Conservation (phyloP, 92 coral and sea anemone species). For the Hydrozoanthus gracilis region DNA sequence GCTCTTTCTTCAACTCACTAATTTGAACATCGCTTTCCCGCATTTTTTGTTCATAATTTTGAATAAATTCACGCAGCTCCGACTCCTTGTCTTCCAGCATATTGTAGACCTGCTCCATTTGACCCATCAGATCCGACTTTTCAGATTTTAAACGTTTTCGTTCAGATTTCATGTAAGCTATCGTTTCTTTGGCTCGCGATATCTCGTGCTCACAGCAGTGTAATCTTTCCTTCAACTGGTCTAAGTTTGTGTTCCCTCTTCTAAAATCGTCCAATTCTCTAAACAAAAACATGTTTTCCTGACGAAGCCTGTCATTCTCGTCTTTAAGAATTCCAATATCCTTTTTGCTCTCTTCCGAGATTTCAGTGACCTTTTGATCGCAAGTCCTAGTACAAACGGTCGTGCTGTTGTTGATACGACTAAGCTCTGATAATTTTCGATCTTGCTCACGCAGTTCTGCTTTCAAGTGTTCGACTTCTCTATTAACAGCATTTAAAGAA, state of each 20-base stretch:
- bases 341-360: conserved; percentile 37
- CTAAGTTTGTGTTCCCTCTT: conserved; percentile 82
- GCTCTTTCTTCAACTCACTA: conserved; percentile 68
- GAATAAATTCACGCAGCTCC: conserved; percentile 91
- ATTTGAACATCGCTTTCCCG: conserved; percentile 74
- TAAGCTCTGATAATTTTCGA: conserved; percentile 84
- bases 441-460: conserved; percentile 95
- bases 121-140: conserved; percentile 84
- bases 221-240: conserved; percentile 84
- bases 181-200: conserved; percentile 93
- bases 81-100: conserved; percentile 92
- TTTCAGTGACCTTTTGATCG: conserved; percentile 45
- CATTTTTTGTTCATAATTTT: conserved; percentile 94
- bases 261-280: conserved; percentile 80
- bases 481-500: conserved; percentile 90
- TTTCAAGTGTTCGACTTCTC: conserved; percentile 94
- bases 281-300: conserved; percentile 80
- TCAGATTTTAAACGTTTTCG: conserved; percentile 92
- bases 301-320: conserved; percentile 84
- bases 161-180: conserved; percentile 89
- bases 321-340: conserved; percentile 66
- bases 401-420: neutral
- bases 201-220: conserved; percentile 95
- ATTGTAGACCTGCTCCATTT: conserved; percentile 92
- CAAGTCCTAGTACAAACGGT: neutral